phyloP scores from a whole-genome alignment of 1,140 invertebrate genomes.

The Drosophila bipectinata region DNA sequence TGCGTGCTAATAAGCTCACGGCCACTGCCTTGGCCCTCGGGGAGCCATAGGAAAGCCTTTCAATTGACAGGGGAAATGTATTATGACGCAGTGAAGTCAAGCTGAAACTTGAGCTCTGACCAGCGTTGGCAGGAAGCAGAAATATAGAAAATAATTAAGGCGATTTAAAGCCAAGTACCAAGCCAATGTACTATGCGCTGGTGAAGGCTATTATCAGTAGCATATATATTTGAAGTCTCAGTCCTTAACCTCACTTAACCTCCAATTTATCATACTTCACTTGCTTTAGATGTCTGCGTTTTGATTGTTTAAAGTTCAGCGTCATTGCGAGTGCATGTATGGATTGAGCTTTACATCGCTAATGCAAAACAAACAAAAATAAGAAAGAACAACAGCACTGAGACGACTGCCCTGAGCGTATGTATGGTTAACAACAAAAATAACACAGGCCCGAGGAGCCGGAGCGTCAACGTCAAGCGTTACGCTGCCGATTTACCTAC shows the following conservation, averaged over 20 bases:
- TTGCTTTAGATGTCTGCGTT: slow-evolving; percentile 15
- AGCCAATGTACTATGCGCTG: neutral
- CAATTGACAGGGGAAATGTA: slow-evolving; percentile 48
- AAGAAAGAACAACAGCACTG: slow-evolving; percentile 5
- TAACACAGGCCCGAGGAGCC: neutral
- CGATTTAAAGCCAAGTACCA: neutral
- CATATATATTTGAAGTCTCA: neutral
- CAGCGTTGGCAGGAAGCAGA: neutral
- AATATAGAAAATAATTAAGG: slow-evolving; percentile 8
- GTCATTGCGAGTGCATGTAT: slow-evolving; percentile 3
- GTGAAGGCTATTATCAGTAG: neutral
- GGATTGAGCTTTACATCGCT: neutral
- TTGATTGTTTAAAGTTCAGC: slow-evolving; percentile 36
- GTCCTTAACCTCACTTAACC: slow-evolving; percentile 37
- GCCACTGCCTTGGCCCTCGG: slow-evolving; percentile 36
- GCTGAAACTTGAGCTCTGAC: slow-evolving; percentile 17
- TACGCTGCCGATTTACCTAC: slow-evolving; percentile 69
- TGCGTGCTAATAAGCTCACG: slow-evolving; percentile 73
- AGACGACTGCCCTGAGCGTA: neutral
- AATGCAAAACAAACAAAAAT: slow-evolving; percentile 53
- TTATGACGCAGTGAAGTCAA: slow-evolving; percentile 14
- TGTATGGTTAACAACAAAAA: slow-evolving; percentile 2
- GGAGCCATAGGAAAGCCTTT: slow-evolving; percentile 51
- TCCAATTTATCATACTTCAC: slow-evolving; percentile 19
- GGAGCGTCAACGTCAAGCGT: slow-evolving; percentile 32